These are phyloP conservation scores for Cryptops parisi DNA, from an alignment of 2,888 invertebrate species.

Conservation along the genomic window DNA sequence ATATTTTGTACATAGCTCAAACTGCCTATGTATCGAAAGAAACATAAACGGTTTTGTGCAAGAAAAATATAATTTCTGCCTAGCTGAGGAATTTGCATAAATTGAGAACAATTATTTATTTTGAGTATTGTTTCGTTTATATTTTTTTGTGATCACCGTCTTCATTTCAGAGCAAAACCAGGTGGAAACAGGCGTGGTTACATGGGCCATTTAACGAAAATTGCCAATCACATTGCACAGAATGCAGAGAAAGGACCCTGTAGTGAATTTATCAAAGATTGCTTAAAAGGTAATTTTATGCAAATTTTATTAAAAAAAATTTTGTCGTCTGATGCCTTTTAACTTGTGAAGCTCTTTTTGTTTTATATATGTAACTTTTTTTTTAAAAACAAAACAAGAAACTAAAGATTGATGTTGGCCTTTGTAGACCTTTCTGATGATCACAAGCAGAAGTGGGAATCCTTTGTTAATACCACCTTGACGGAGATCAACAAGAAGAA, in stretches of 20 bases:
- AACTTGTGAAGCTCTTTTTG: too few relatives aligned
- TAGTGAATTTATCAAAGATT: slow-evolving; percentile 30
- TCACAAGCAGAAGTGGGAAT: slow-evolving; percentile 33
- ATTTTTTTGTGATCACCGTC: slow-evolving; percentile 8
- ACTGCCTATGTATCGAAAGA: too few relatives aligned
- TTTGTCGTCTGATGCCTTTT: too few relatives aligned
- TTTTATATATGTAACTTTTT: not conserved
- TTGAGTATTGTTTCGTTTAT: too few relatives aligned
- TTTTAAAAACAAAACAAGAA: not conserved
- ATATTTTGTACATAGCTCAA: too few relatives aligned
- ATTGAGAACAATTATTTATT: too few relatives aligned
- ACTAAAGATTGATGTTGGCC: not conserved
- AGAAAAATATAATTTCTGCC: too few relatives aligned
- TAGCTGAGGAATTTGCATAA: too few relatives aligned
- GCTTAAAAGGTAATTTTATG: slow-evolving; percentile 26
- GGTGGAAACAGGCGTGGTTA: slow-evolving; percentile 38
- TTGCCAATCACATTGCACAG: slow-evolving; percentile 37
- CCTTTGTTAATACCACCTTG: slow-evolving; percentile 33
- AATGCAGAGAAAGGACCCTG: slow-evolving; percentile 33
- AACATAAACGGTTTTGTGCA: too few relatives aligned
- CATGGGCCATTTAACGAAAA: slow-evolving; percentile 47
- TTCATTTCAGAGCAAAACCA: slow-evolving; percentile 21
- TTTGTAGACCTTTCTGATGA: slow-evolving; percentile 28
- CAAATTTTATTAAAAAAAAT: too few relatives aligned
- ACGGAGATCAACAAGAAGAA: slow-evolving; percentile 34